A percentile compares a stretch with the other conserved stretches of the same genome.
Conservation (phyloP, 2,888 invertebrate genomes). For the Netelia virgata region DNA sequence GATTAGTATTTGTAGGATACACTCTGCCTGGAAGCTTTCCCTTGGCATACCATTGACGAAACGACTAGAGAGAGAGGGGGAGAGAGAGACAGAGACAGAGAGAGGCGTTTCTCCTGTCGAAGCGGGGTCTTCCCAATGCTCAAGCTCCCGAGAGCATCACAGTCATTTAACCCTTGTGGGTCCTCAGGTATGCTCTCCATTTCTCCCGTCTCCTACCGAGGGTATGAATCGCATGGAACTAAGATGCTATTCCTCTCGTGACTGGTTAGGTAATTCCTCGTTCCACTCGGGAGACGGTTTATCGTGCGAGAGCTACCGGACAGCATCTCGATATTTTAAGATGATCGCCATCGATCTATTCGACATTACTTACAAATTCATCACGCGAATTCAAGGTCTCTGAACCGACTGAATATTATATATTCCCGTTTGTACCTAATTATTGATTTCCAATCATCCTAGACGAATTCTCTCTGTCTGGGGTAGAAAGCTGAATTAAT, state of each 20-base stretch:
- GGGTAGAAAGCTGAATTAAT: too few relatives aligned
- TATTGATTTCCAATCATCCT: too few relatives aligned
- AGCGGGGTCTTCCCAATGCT: background rate
- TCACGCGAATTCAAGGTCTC: slow-evolving; percentile 19
- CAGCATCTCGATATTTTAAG: slow-evolving; percentile 14
- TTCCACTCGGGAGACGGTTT: slow-evolving; percentile 7
- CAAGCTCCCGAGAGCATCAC: background rate
- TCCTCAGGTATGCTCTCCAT: slow-evolving; percentile 2
- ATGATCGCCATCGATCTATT: slow-evolving; percentile 45
- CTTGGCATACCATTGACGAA: slow-evolving; percentile 47
- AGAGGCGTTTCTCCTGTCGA: slow-evolving; percentile 35
- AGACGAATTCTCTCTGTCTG: too few relatives aligned
- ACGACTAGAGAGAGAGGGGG: slow-evolving; percentile 34
- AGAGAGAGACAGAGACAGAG: slow-evolving; percentile 39
- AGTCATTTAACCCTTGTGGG: background rate
- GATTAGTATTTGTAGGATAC: slow-evolving; percentile 43
- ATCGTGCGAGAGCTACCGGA: slow-evolving; percentile 9
- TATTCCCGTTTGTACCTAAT: background rate
- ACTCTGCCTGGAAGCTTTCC: slow-evolving; percentile 33
- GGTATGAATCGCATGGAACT: slow-evolving; percentile 16
- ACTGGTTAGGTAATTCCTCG: slow-evolving; percentile 43
- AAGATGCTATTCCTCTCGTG: slow-evolving; percentile 47
- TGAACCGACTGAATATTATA: background rate
- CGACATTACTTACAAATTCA: slow-evolving; percentile 32
- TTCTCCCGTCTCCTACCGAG: background rate